Evolutionary conservation across 1,140 invertebrate species (phyloP), one percentile per base, ranked within the genome.

Genomic region (Saccostrea echinata): DNA sequence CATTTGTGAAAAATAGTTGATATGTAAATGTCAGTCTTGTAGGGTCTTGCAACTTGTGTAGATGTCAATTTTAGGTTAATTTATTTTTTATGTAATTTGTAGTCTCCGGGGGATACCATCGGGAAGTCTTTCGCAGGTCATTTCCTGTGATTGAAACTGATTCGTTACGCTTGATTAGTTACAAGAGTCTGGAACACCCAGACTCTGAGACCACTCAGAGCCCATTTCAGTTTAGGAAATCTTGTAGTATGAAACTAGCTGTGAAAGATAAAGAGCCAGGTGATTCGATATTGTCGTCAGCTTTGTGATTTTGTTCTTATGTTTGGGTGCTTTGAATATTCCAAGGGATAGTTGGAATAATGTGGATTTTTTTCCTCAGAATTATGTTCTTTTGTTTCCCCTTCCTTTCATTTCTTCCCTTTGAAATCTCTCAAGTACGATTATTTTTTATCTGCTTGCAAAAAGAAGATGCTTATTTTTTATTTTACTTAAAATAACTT

Each of bases 221-320:
- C 87, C 89, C 91, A 24, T 94, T 92, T 91, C 93, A 92, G 84
- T 92, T 94, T 87, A 92, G 92, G 90, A 95, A 95, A 90, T 94
- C 94, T 18, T 93, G 91, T 88, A 95, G 94, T 91, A 93, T 95
- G 91, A 94, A 93, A 90, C 90, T 93, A 55, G 92, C 92, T 84
- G 85, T 92, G 85, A 92, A 93, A 90, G 91, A 92, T 85, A 92
- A 92, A 80, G 91, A 90, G 51, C 92, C 92, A 93, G 93, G 93
- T 93, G 92, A 94, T 90, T 91, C 86, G 88, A 52, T 76, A 76
- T 76, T 76, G 68, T 76, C 8, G 16, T 76, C 68, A 76, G 68
- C 68, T 30, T 24, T 53, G 13, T 88, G 18, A 53, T 88, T 88
- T 82, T 35, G 43, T 51, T 85, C 27, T 85, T 57, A 68, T 61